These are phyloP conservation scores for Rhyacichthys aspro DNA, from an alignment of 2,797 vertebrate species.

Conservation along the genomic window DNA sequence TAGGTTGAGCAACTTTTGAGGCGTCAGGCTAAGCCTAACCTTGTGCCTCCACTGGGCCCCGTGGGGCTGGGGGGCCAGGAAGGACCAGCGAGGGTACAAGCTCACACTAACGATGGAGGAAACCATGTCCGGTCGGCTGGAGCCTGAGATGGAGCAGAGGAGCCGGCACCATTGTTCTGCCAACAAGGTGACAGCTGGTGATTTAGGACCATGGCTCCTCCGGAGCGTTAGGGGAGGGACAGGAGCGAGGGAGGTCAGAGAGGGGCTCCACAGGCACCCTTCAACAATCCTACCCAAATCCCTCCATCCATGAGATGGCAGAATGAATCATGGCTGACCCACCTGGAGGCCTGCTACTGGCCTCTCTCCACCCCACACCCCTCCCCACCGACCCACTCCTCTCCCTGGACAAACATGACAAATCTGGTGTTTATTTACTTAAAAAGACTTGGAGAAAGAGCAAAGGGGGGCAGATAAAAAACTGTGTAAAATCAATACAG, in stretches of 20 bases:
- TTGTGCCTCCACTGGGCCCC: slow-evolving; percentile 55
- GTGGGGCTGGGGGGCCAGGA: slow-evolving; percentile 66
- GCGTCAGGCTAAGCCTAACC: slow-evolving; percentile 55
- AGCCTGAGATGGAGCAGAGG: slow-evolving; percentile 71
- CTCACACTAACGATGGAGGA: slow-evolving; percentile 79
- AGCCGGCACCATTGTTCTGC: slow-evolving; percentile 83
- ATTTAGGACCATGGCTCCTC: slow-evolving; percentile 84
- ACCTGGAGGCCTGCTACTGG: slow-evolving; percentile 63
- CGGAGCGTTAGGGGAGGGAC: slow-evolving; percentile 77
- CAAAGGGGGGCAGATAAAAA: slow-evolving; percentile 74
- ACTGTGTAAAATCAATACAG: slow-evolving; percentile 83
- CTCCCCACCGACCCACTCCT: slow-evolving; percentile 57
- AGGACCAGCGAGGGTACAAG: slow-evolving; percentile 65
- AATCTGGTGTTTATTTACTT: slow-evolving; percentile 88
- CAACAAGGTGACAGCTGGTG: slow-evolving; percentile 82
- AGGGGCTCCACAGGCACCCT: slow-evolving; percentile 76
- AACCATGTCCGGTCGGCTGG: slow-evolving; percentile 78
- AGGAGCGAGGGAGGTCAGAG: slow-evolving; percentile 75
- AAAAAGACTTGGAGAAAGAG: slow-evolving; percentile 73
- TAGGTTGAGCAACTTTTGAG: slow-evolving; percentile 43
- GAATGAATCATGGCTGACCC: slow-evolving; percentile 86
- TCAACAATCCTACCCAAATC: slow-evolving; percentile 75
- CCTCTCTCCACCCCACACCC: slow-evolving; percentile 49
- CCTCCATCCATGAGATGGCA: slow-evolving; percentile 83
- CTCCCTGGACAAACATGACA: slow-evolving; percentile 79